Base-by-base conservation (phyloP, 2,888 invertebrate species). In the Conops quadrifasciatus region DNA sequence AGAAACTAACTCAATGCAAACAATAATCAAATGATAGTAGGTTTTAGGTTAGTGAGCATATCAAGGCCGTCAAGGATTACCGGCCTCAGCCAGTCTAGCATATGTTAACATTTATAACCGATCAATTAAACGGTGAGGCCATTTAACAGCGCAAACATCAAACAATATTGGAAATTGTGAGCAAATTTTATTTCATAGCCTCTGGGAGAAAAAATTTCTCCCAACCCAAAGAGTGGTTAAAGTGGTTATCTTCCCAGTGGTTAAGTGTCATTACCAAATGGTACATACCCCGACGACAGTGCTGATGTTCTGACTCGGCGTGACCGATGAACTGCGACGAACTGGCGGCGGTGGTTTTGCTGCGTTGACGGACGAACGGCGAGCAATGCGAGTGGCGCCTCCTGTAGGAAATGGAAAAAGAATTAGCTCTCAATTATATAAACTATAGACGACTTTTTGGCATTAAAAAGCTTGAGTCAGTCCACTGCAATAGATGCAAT, bases 281-380 rank as follows among this genome's bases (percentile, higher is more conserved):
- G 47, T 67, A 80, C 84, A 84, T 81, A 86, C 85, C 81, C 80
- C 82, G 72, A 36, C 82, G 72, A 36, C 36, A 36, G 82, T 78
- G 56, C 78, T 77, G 43, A 79, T 73, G 76, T 82, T 84, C 75
- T 80, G 84, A 80, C 83, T 84, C 72, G 86, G 86, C 71, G 86
- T 86, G 71, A 86, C 86, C 71, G 89, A 90, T 0, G 95, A 94
- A 0, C 94, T 94, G 53, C 95, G 88, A 66, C 95, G 88, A 59
- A 94, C 92, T 0, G 95, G 94, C 47, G 95, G 94, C 74, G 94
- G 93, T 49, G 94, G 95, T 84, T 93, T 91, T 24, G 84, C 83
- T 76, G 84, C 84, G 75, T 86, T 86, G 43, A 86, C 81, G 71
- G 86, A 86, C 51, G 87, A 85, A 53, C 87, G 82, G 70, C 87